Percentiles rank a stretch among this genome's conserved stretches.
Evolutionary conservation across 2,797 vertebrate genomes (phyloP).

Genomic region (Alauda arvensis): DNA sequence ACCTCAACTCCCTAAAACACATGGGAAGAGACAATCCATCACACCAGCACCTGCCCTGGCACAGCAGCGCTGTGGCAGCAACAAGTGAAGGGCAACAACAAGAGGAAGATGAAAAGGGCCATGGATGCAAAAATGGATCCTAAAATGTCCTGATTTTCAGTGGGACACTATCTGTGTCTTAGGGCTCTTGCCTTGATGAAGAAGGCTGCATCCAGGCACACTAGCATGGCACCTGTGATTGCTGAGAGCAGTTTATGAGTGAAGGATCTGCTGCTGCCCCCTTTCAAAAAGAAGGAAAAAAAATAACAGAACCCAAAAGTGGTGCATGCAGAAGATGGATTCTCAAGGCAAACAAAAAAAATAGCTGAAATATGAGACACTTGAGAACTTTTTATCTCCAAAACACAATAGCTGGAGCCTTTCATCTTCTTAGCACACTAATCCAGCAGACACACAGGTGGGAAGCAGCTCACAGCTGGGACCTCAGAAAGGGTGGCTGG

Average conservation of each 20-base stretch:
- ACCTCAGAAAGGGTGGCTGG: background rate
- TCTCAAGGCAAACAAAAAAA: background rate
- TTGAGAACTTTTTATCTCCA: background rate
- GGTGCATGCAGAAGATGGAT: background rate
- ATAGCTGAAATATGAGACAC: background rate
- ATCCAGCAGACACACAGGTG: background rate
- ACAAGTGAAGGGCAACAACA: background rate
- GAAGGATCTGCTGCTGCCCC: background rate
- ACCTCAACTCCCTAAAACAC: background rate
- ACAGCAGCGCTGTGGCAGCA: accelerated
- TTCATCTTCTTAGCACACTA: background rate
- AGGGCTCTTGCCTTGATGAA: background rate
- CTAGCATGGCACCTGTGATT: background rate
- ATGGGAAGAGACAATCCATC: accelerated
- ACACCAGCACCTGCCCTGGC: background rate
- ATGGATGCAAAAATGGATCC: background rate
- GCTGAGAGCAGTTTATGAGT: background rate
- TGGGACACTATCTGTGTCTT: background rate
- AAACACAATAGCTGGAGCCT: background rate
- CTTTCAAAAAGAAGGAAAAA: background rate
- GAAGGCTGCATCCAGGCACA: background rate
- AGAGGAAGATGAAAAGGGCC: background rate
- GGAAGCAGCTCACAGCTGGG: background rate
- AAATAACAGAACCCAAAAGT: background rate
- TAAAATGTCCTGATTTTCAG: background rate